Base-by-base conservation (phyloP, 2,113 vertebrate genomes). In the Mormyrus iriodes region DNA sequence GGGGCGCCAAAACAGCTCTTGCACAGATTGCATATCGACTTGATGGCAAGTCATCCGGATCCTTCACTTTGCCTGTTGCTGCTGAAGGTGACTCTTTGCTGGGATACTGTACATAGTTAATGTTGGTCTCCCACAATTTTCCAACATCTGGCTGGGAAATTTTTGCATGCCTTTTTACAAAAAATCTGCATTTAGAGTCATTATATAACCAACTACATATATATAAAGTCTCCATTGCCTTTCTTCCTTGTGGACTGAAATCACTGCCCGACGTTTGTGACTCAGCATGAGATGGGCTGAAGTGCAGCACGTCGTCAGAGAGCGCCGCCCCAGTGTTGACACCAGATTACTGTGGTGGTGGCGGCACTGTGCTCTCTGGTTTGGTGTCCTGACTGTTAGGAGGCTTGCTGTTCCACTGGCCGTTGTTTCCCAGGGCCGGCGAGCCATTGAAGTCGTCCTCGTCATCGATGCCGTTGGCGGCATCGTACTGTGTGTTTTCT, bases 401-500 rank as follows among this genome's bases (percentile, higher is more conserved):
- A 61, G 97, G 96, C 94, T 99, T 99, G 97, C 95, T 97, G 95
- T 95, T 97, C 98, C 98, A 99, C 0, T 98, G 98, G 91, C 96
- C 97, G 94, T 96, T 98, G 96, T 97, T 99, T 91, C 97, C 97
- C 94, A 99, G 95, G 89, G 97, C 98, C 24, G 98, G 98, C 90
- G 98, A 99, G 95, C 95, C 96, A 95, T 96, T 98, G 96, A 99
- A 99, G 96, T 99, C 98, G 92, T 99, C 98, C 89, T 99, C 98
- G 91, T 99, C 98, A 92, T 99, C 98, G 96, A 99, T 96, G 93
- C 98, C 98, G 92, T 99, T 99, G 95, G 97, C 97, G 94, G 98
- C 98, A 93, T 99, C 98, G 89, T 99, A 99, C 93, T 99, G 98
- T 89, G 98, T 99, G 93, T 99, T 99, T 97, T 99, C 98, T 96